Conservation (phyloP, 2,888 invertebrate species). For the Rhorus exstirpatorius region DNA sequence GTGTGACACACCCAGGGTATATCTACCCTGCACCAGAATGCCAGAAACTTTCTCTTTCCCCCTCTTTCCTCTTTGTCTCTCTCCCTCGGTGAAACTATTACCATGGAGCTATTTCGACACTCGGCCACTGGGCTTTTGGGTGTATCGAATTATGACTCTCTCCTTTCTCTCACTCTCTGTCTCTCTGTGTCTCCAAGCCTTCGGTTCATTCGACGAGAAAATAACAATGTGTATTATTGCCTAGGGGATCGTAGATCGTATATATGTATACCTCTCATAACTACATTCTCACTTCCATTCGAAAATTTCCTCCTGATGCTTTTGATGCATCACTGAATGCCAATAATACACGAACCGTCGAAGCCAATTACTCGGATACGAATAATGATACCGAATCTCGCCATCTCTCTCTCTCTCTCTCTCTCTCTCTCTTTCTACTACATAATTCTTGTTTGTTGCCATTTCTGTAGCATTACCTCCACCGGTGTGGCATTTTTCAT, state of each 20-base stretch:
- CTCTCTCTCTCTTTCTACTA: neutral
- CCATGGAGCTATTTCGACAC: slow-evolving; percentile 42
- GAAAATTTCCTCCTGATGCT: slow-evolving; percentile 13
- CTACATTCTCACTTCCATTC: slow-evolving; percentile 27
- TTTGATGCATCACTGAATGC: slow-evolving; percentile 23
- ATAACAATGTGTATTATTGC: slow-evolving; percentile 46
- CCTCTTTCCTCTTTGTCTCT: slow-evolving; percentile 3
- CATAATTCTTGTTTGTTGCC: neutral
- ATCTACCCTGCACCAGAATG: slow-evolving; percentile 42
- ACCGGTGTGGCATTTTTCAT: neutral
- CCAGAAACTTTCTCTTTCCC: neutral
- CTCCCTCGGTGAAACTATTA: slow-evolving; percentile 23
- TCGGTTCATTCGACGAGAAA: slow-evolving; percentile 48
- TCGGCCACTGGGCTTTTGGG: slow-evolving; percentile 54
- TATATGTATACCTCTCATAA: slow-evolving; percentile 13
- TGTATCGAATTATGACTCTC: slow-evolving; percentile 52
- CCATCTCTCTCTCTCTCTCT: neutral
- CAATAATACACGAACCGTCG: slow-evolving; percentile 49
- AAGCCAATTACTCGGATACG: slow-evolving; percentile 62
- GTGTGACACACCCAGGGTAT: slow-evolving; percentile 52
- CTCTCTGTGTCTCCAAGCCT: slow-evolving; percentile 22
- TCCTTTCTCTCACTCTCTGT: slow-evolving; percentile 10
- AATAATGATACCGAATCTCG: slow-evolving; percentile 40
- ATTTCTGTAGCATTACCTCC: neutral
- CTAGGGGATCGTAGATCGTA: neutral